Percentiles rank a stretch among this genome's conserved stretches.
Evolutionary conservation across 2,888 invertebrate species (phyloP).

Genomic region (Palloptera scutellata): DNA sequence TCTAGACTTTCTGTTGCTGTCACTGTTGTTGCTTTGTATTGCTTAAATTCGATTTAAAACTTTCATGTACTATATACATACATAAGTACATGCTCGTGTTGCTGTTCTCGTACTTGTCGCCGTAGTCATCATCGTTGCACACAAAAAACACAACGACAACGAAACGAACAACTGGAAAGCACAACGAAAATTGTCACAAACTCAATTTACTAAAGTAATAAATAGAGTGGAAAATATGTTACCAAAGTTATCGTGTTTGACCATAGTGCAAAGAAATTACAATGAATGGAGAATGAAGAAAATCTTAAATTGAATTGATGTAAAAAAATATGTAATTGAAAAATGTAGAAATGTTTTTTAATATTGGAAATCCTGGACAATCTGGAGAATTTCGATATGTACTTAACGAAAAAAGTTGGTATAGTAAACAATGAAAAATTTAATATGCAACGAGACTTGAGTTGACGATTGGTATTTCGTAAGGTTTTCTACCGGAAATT

Average conservation of each 20-base stretch:
- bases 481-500: no score
- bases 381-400: no score
- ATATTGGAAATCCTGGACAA: no score
- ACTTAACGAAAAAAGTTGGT: no score
- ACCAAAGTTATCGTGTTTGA: neutral
- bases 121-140: conserved; percentile 19
- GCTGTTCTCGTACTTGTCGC: conserved; percentile 6
- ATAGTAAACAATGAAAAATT: no score
- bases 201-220: conserved; percentile 46
- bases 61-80: conserved; percentile 4
- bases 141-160: conserved; percentile 13
- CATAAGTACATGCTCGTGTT: conserved; percentile 24
- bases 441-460: no score
- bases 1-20: conserved; percentile 7
- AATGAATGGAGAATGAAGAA: no score
- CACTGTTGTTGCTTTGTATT: conserved; percentile 32
- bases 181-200: conserved; percentile 45
- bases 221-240: conserved; percentile 50
- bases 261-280: no score
- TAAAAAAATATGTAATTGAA: no score
- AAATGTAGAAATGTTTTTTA: no score
- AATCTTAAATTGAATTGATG: no score
- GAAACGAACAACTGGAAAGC: conserved; percentile 16
- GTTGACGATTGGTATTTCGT: no score
- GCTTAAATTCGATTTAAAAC: conserved; percentile 42